A percentile compares a stretch with the other conserved stretches of the same genome.
Evolutionary conservation across 2,113 vertebrate species (phyloP).

Genomic region (Ranitomeya imitator): DNA sequence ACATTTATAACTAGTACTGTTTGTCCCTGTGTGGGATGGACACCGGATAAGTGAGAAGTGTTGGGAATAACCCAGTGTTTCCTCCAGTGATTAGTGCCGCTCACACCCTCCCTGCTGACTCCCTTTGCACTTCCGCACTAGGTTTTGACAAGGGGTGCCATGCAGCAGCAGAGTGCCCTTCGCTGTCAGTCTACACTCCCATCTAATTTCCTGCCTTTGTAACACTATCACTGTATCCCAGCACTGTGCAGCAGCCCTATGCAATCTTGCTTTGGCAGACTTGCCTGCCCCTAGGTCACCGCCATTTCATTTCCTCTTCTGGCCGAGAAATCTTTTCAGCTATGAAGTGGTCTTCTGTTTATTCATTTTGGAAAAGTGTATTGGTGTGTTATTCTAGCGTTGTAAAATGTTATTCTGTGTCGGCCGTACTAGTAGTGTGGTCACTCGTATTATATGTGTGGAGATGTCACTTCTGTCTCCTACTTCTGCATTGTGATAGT

Average conservation of each 20-base stretch:
- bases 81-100: background rate
- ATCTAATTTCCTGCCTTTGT: slow-evolving; percentile 44
- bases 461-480: too few species aligned
- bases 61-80: slow-evolving; percentile 5
- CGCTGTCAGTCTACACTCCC: slow-evolving; percentile 29
- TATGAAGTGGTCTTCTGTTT: background rate
- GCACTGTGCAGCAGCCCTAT: slow-evolving; percentile 1
- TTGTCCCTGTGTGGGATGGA: background rate
- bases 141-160: slow-evolving; percentile 41
- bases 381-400: background rate
- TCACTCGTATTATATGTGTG: too few species aligned
- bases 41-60: slow-evolving; percentile 19
- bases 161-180: slow-evolving; percentile 9
- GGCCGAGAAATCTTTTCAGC: background rate
- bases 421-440: too few species aligned
- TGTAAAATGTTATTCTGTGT: too few species aligned
- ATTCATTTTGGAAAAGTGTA: background rate
- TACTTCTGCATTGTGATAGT: too few species aligned
- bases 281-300: slow-evolving; percentile 23
- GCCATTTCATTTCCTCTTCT: slow-evolving; percentile 37
- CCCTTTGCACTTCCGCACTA: slow-evolving; percentile 28
- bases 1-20: background rate
- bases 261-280: slow-evolving; percentile 45
- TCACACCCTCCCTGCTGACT: slow-evolving; percentile 31
- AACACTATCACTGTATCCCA: slow-evolving; percentile 16